Base-by-base conservation (phyloP, 30 jellyfish, hydroid and myxozoan species). In the Chrysaora quinquecirrha region DNA sequence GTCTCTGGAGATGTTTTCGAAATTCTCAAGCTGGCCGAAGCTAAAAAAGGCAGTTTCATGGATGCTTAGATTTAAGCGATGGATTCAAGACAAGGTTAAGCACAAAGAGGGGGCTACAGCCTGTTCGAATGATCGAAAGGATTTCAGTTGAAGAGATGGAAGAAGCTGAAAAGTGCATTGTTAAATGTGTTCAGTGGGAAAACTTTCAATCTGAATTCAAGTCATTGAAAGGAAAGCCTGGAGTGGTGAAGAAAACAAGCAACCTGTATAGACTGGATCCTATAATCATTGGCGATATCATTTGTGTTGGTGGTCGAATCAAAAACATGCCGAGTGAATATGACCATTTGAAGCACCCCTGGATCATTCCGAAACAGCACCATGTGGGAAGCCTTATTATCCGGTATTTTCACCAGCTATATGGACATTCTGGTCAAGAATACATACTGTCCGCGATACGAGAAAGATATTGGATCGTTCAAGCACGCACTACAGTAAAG, bases 11-110 rank as follows among this genome's bases (percentile, higher is more conserved):
- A 38, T 38, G 54, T 38, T 38, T 38, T 38, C 54, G 54, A 38
- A 38, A 38, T 38, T 38, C 54, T 38, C 54, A 38, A 38, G 54
- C 54, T 38, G 54, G 54, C 54, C 54, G 54, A 38, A 38, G 54
- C 54, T 38, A 14, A 38, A 38, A 38, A 38, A 38, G 14, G 54
- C 54, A 38, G 54, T 38, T 14, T 6, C 54, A 38, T 38, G 54
- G 54, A 38, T 38, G 54, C 54, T 38, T 14, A 38, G 54, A 38
- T 38, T 38, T 38, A 38, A 38, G 54, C 54, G 14, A 38, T 38
- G 54, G 54, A 38, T 38, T 38, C 6, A 6, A 38, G 54, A 6
- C 14, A 38, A 38, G 14, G 14, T 38, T 14, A 38, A 38, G 54
- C 54, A 38, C 54, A 38, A 38, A 38, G 54, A 38, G 14, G 54